Base-by-base conservation (phyloP, 2,888 invertebrate genomes). In the Acutogordius australiensis region DNA sequence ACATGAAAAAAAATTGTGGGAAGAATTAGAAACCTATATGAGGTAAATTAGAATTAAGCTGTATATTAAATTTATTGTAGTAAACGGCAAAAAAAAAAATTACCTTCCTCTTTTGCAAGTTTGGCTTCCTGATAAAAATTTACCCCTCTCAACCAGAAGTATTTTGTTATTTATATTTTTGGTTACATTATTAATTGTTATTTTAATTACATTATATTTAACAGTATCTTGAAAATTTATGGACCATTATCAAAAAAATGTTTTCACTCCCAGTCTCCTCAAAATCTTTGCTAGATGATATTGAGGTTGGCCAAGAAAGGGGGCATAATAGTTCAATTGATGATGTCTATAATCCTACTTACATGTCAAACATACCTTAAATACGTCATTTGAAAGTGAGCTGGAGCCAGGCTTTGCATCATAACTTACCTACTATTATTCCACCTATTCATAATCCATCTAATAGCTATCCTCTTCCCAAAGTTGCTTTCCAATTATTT, bases 391-490 rank as follows among this genome's bases (percentile, higher is more conserved):
- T 71, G 91, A 91, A 71, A 83, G 84, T 0, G 82, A 85, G 64
- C 73, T 94, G 27, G 88, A 87, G 87, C 72, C 91, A 91, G 71
- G 91, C 91, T 1, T 72, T 94, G 64, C 90, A 91, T 68, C 94
- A 97, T 69, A 87, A 85, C 68, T 75, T 97, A 63, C 90, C 88
- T 1, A 77, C 80, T 61, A 82, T 94, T 69, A 76, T 82, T 67
- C 84, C 90, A 13, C 90, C 91, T 2, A 82, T 86, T 0, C 91
- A 94, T 74, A 82, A 86, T 68, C 84, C 87, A 64, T 78, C 80
- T 1, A 82, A 81, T 68, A 75, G 77, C 28, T 97, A 97, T 72
- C 94, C 94, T 0, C 81, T 88, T 77, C 97, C 97, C 0, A 79
- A 81, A 69, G 86, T 87, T 1, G 81, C 91, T 44, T 94, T 88